These are phyloP conservation scores for Lathamus discolor DNA, from an alignment of 2,113 vertebrate genomes.

Conservation along the genomic window DNA sequence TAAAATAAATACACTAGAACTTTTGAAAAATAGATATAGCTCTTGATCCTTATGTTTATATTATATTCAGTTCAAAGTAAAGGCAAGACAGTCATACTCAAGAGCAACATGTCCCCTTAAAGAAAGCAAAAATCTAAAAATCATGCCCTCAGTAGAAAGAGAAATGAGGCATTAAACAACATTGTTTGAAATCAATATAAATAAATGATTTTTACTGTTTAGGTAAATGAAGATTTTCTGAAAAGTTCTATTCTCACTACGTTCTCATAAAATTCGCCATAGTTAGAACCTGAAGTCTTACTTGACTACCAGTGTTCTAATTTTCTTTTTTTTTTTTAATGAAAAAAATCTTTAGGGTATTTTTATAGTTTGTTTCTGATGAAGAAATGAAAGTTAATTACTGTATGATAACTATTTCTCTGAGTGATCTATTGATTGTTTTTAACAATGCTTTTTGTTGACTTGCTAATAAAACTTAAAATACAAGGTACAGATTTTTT, in stretches of 20 bases:
- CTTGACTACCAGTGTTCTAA: background rate
- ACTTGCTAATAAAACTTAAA: background rate
- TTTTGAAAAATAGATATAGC: background rate
- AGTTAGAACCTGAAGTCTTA: background rate
- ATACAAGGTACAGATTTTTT: background rate
- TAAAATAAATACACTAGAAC: background rate
- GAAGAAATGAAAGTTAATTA: background rate
- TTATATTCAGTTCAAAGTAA: background rate
- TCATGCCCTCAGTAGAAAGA: background rate
- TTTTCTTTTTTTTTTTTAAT: background rate
- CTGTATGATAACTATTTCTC: background rate
- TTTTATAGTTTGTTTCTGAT: background rate
- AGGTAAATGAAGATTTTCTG: background rate
- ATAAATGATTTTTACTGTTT: background rate
- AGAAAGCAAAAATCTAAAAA: background rate
- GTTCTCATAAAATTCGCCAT: background rate
- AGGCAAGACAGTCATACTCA: background rate
- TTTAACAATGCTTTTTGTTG: background rate
- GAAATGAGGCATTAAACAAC: background rate
- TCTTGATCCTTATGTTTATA: background rate
- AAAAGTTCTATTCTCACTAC: background rate
- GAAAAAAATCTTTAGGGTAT: background rate
- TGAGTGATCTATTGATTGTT: background rate
- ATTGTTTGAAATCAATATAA: background rate
- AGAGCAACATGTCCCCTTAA: background rate